A percentile compares a stretch with the other conserved stretches of the same genome.
Conservation (phyloP, 2,888 invertebrate genomes). For the Andrena chrysosceles region DNA sequence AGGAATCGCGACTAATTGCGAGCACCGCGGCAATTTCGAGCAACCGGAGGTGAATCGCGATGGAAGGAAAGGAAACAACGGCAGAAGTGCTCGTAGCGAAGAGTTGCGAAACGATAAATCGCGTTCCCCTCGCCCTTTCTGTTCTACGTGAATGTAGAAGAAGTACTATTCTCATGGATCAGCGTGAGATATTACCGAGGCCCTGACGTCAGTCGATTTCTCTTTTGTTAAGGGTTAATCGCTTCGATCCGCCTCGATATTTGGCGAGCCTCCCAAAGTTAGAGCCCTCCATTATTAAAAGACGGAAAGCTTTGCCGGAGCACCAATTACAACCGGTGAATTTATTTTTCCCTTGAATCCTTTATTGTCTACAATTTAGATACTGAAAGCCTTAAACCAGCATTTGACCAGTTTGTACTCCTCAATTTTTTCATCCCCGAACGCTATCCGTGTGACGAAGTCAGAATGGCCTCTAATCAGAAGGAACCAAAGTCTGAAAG, state of each 20-base stretch:
- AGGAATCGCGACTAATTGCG: constrained; percentile 27
- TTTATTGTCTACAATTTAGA: background rate
- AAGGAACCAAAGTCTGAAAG: background rate
- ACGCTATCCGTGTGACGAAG: background rate
- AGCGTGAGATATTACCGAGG: constrained; percentile 18
- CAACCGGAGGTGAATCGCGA: background rate
- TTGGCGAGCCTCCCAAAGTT: background rate
- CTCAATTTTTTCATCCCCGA: background rate
- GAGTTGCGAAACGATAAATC: constrained; percentile 32
- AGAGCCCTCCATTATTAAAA: background rate
- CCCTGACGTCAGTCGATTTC: constrained; percentile 24
- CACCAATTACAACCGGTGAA: background rate
- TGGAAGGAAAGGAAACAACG: background rate
- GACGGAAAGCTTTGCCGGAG: background rate
- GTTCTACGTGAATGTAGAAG: background rate
- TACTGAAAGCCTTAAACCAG: no score
- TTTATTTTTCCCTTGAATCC: background rate
- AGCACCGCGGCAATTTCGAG: background rate
- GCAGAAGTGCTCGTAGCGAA: background rate
- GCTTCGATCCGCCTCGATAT: constrained; percentile 4
- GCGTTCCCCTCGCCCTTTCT: background rate
- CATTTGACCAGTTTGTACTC: background rate
- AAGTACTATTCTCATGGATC: constrained; percentile 3
- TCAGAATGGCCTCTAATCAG: constrained; percentile 20
- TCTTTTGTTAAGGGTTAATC: constrained; percentile 31